Conservation (phyloP, 2,113 vertebrate genomes). For the Clupea harengus region DNA sequence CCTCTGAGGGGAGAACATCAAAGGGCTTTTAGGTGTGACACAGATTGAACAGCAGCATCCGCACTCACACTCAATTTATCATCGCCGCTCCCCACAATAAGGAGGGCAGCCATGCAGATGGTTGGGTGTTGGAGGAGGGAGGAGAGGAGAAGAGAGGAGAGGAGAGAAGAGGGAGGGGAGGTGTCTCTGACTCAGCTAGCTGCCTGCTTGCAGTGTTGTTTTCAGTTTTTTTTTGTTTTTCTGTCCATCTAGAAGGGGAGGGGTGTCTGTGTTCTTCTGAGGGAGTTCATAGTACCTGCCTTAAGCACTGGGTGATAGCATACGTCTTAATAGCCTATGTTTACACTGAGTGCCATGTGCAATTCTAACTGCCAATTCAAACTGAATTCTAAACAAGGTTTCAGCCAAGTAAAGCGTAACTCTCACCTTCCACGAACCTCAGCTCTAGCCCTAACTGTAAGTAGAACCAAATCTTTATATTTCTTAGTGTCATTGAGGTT, state of each 20-base stretch:
- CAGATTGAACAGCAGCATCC: slow-evolving; percentile 6
- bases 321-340: not conserved
- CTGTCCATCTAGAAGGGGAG: not conserved
- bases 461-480: not conserved
- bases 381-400: not conserved
- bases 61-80: not conserved
- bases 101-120: slow-evolving; percentile 17
- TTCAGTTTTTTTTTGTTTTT: slow-evolving; percentile 1
- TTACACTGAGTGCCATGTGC: not conserved
- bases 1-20: slow-evolving; percentile 26
- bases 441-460: not conserved
- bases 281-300: not conserved
- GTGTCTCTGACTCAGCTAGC: slow-evolving; percentile 9
- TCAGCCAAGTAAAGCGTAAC: not conserved
- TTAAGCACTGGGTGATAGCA: not conserved
- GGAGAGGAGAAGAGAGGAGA: not conserved
- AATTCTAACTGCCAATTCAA: not conserved
- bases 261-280: not conserved
- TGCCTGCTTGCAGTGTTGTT: not conserved
- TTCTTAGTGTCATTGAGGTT: not conserved
- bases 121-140: not conserved
- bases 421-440: not conserved
- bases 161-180: not conserved
- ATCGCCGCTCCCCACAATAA: not conserved
- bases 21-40: slow-evolving; percentile 44